A percentile compares a stretch with the other conserved stretches of the same genome.
phyloP scores from a whole-genome alignment of 2,888 invertebrate genomes.

The Lordiphosa fenestrarum region DNA sequence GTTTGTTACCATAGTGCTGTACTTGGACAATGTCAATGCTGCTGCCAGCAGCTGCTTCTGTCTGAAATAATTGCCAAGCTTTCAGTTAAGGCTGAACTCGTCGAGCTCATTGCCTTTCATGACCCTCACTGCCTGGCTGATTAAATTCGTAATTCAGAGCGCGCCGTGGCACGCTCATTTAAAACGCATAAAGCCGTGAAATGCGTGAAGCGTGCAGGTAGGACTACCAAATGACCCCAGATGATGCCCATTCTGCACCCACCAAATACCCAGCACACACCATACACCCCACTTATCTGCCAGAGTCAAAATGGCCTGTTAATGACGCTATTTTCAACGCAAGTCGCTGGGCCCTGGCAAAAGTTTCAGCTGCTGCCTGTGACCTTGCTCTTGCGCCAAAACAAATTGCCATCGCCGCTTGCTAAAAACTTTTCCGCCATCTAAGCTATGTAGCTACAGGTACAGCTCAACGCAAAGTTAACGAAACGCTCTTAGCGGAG shows the following conservation, averaged over 20 bases:
- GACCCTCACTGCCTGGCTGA: constrained; percentile 37
- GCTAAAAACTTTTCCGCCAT: constrained; percentile 31
- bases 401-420: constrained; percentile 41
- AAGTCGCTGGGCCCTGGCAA: constrained; percentile 33
- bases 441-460: constrained; percentile 22
- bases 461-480: constrained; percentile 20
- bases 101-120: constrained; percentile 38
- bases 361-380: constrained; percentile 3
- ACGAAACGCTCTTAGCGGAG: constrained; percentile 23
- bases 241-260: constrained; percentile 3
- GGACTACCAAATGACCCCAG: constrained; percentile 42
- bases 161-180: constrained; percentile 45
- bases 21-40: constrained; percentile 7
- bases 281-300: constrained; percentile 33
- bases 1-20: not conserved
- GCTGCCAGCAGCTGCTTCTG: constrained; percentile 6
- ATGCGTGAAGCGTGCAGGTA: constrained; percentile 38
- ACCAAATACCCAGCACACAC: constrained; percentile 4
- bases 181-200: constrained; percentile 55
- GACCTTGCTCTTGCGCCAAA: constrained; percentile 30
- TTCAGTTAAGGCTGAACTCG: not conserved
- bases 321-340: constrained; percentile 68
- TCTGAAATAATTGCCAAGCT: constrained; percentile 36
- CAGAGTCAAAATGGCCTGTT: constrained; percentile 68
- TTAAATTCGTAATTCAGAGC: constrained; percentile 54